Conservation (phyloP, 1,140 invertebrate genomes). For the Pogonomyrmex californicus region DNA sequence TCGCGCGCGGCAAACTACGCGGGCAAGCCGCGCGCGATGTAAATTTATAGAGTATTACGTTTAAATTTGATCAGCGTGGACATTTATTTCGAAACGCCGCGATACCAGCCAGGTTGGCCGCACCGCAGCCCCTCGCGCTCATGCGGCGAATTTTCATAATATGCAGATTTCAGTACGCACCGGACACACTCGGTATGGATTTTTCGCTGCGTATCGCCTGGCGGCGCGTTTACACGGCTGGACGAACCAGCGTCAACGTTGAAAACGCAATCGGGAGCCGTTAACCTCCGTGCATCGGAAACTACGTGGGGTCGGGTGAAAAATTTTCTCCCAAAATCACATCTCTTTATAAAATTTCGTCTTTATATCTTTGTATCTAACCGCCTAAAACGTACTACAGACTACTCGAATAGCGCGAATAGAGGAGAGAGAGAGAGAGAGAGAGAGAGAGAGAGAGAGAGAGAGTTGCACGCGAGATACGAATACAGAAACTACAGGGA, state of each 20-base stretch:
- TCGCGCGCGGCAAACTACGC: constrained; percentile 51
- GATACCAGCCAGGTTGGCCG: constrained; percentile 26
- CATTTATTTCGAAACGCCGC: constrained; percentile 60
- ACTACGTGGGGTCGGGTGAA: background rate
- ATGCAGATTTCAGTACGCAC: constrained; percentile 60
- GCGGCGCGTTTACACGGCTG: constrained; percentile 57
- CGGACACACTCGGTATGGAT: constrained; percentile 59
- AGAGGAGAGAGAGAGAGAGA: background rate
- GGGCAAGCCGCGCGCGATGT: constrained; percentile 44
- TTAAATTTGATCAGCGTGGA: constrained; percentile 60
- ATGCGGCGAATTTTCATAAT: constrained; percentile 59
- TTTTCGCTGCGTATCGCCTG: constrained; percentile 56
- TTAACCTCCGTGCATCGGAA: constrained; percentile 14
- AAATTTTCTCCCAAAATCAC: constrained; percentile 17
- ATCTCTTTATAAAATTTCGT: background rate
- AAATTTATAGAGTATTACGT: constrained; percentile 63
- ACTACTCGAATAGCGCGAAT: background rate
- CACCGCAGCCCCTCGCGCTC: constrained; percentile 32
- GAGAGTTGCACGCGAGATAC: background rate
- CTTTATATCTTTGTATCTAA: background rate
- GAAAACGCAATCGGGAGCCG: constrained; percentile 53
- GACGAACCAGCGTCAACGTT: constrained; percentile 49
- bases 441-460: background rate
- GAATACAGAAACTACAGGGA: background rate
- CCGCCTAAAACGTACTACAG: background rate